phyloP scores from a whole-genome alignment of 2,113 vertebrate genomes.

The Edolisoma coerulescens region DNA sequence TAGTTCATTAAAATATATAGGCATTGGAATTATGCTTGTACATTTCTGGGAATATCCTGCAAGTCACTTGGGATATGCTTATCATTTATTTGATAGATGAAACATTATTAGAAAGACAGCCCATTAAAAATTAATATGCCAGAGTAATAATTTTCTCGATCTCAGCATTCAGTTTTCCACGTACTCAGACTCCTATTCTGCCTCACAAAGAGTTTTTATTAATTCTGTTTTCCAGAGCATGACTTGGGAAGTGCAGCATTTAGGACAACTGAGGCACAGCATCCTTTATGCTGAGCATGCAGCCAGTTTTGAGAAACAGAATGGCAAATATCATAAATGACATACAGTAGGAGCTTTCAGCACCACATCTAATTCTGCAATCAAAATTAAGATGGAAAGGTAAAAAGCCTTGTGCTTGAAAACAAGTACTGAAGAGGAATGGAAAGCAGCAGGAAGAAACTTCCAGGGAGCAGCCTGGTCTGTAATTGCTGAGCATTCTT shows the following conservation, averaged over 20 bases:
- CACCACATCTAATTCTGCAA: background rate
- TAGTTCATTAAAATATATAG: constrained; percentile 65
- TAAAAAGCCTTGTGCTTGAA: background rate
- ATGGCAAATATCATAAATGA: background rate
- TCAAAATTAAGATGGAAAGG: background rate
- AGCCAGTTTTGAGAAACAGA: background rate
- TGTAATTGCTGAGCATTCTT: background rate
- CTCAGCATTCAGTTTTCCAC: constrained; percentile 24
- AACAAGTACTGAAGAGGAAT: background rate
- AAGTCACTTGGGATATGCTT: constrained; percentile 50
- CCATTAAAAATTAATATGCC: constrained; percentile 64
- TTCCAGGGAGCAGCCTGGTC: background rate
- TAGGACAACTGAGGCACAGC: background rate
- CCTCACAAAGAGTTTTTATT: constrained; percentile 10
- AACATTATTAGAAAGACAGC: constrained; percentile 65
- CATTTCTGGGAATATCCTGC: constrained; percentile 62
- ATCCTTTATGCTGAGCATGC: background rate
- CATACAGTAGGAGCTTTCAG: background rate
- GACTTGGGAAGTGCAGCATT: background rate
- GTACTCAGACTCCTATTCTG: constrained; percentile 6
- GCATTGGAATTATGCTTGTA: constrained; percentile 53
- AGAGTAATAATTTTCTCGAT: constrained; percentile 43
- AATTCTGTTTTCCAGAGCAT: background rate
- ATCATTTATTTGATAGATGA: constrained; percentile 62
- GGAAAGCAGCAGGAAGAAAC: background rate